phyloP scores from a whole-genome alignment of 2,113 vertebrate genomes.

The Syngnathus floridae region DNA sequence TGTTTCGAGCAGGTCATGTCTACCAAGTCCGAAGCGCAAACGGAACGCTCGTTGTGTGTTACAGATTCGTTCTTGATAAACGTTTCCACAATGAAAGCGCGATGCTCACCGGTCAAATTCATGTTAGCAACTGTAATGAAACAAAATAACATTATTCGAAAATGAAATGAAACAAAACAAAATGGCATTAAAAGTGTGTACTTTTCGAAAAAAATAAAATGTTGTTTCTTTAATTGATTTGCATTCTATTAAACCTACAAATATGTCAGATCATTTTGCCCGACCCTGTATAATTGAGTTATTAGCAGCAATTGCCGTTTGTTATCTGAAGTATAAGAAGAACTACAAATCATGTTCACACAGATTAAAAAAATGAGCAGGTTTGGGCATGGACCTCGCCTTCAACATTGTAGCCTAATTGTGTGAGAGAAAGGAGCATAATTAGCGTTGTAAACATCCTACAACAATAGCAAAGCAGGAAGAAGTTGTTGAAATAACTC shows the following conservation, averaged over 20 bases:
- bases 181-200: too few species aligned
- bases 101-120: too few species aligned
- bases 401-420: not conserved
- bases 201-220: too few species aligned
- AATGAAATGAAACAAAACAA: too few species aligned
- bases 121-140: too few species aligned
- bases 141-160: too few species aligned
- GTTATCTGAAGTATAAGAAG: not conserved
- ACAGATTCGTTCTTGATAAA: too few species aligned
- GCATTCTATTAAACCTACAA: not conserved
- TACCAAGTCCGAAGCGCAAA: too few species aligned
- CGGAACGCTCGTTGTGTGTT: too few species aligned
- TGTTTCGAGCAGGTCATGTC: too few species aligned
- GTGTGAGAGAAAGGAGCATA: not conserved
- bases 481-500: not conserved
- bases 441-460: not conserved
- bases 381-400: not conserved
- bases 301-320: not conserved
- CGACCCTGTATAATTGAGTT: not conserved
- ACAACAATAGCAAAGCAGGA: slow-evolving; percentile 1
- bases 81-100: too few species aligned
- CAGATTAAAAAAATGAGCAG: not conserved
- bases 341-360: not conserved
- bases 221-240: not conserved
- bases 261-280: not conserved